phyloP scores from a whole-genome alignment of 1,140 invertebrate genomes.

The Agrypnia vestita region DNA sequence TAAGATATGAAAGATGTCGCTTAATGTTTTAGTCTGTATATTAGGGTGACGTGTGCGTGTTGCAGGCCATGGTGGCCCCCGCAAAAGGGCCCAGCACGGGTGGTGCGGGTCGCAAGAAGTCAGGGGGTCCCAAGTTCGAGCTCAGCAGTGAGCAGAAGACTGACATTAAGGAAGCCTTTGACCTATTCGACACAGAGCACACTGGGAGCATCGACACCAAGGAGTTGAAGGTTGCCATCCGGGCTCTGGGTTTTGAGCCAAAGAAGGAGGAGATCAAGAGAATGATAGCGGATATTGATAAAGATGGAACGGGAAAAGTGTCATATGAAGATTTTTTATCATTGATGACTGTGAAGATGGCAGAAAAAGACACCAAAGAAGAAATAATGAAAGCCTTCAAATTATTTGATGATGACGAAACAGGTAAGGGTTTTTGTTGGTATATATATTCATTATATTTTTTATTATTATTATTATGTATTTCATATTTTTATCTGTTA shows the following conservation, averaged over 20 bases:
- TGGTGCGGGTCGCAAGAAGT: constrained; percentile 75
- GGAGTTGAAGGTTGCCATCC: constrained; percentile 93
- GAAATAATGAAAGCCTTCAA: constrained; percentile 97
- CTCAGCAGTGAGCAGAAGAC: constrained; percentile 90
- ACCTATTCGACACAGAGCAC: constrained; percentile 93
- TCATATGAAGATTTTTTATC: constrained; percentile 92
- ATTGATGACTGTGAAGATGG: constrained; percentile 96
- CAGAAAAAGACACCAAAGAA: constrained; percentile 96
- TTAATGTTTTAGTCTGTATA: neutral
- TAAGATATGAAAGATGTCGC: too few relatives aligned
- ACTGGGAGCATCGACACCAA: constrained; percentile 91
- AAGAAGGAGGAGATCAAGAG: constrained; percentile 98
- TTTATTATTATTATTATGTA: too few relatives aligned
- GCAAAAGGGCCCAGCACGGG: constrained; percentile 58
- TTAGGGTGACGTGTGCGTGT: neutral
- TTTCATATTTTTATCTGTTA: too few relatives aligned
- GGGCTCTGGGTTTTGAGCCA: constrained; percentile 96
- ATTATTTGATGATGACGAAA: constrained; percentile 94
- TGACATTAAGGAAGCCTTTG: constrained; percentile 97
- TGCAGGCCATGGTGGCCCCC: constrained; percentile 52
- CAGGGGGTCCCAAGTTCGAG: constrained; percentile 83
- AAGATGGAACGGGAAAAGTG: constrained; percentile 87
- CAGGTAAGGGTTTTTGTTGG: constrained; percentile 66
- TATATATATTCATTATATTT: too few relatives aligned
- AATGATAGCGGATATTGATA: constrained; percentile 93